Percentiles rank a stretch among this genome's conserved stretches.
These are phyloP conservation scores for Cranoglanis bouderius DNA, from an alignment of 2,113 vertebrate species.

Conservation along the genomic window DNA sequence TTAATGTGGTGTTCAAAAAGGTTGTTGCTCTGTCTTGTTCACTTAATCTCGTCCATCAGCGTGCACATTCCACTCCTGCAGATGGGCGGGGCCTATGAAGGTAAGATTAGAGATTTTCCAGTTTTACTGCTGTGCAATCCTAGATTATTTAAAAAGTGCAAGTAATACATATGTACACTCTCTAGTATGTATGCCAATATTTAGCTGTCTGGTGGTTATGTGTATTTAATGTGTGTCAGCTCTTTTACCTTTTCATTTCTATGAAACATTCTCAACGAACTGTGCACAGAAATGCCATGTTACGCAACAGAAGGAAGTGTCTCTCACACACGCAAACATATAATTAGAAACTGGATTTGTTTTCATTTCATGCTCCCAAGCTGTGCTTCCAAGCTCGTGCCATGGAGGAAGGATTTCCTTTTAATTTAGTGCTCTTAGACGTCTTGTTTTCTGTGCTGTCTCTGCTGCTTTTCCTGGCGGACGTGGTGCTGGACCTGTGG, in stretches of 20 bases:
- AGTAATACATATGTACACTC: too few relatives aligned
- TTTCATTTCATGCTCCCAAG: not conserved
- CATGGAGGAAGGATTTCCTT: slow-evolving; percentile 46
- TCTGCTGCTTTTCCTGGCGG: slow-evolving; percentile 41
- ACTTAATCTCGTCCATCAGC: not conserved
- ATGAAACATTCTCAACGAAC: not conserved
- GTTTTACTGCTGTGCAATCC: not conserved
- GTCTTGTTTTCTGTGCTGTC: slow-evolving; percentile 50
- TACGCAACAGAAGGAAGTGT: not conserved
- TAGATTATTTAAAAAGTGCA: not conserved
- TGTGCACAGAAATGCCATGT: not conserved
- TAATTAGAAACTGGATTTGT: not conserved
- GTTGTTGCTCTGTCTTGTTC: not conserved
- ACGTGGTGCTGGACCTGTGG: slow-evolving; percentile 58
- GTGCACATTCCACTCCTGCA: not conserved
- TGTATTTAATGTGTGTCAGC: not conserved
- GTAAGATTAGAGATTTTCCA: not conserved
- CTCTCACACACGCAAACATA: not conserved
- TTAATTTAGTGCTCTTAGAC: slow-evolving; percentile 1
- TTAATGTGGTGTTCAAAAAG: not conserved
- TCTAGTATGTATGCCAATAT: not conserved
- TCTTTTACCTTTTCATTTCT: too few relatives aligned
- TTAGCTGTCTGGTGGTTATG: too few relatives aligned
- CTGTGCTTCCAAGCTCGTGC: not conserved
- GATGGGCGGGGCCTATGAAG: not conserved